Evolutionary conservation across 2,888 invertebrate species (phyloP), one percentile per base, ranked within the genome.

Genomic region (Eupithecia centaureata): DNA sequence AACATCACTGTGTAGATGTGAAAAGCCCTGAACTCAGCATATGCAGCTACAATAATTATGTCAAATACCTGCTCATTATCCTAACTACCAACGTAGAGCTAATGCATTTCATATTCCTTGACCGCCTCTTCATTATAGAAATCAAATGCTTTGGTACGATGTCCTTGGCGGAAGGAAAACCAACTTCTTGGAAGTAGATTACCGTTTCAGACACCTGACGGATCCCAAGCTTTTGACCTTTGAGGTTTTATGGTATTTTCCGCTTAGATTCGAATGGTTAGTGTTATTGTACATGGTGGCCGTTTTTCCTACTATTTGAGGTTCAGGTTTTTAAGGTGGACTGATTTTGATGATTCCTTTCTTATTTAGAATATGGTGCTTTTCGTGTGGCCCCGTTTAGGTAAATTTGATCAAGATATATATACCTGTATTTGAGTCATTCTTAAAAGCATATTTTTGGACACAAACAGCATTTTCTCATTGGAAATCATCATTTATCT

Each of bases 131-230:
- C 47, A 57, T 57, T 61, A 61, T 25, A 47, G n/a, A 62, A 66
- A 62, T 62, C 58, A 57, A 65, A 61, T 32, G 32, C 33, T 33
- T 30, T 1, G 47, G 64, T 22, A 30, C 22, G 25, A 38, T 62
- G 66, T 63, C 66, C 70, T 67, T 73, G 32, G 30, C 63, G 52
- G 68, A 71, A 68, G 71, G 56, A 59, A 65, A 66, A 71, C 61
- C 65, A 68, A 58, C 65, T 57, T 35, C 66, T 71, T 63, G 66
- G 62, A 77, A 76, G 59, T 74, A 63, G 66, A 76, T 77, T 68
- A 74, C 61, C 70, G 74, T 68, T 67, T 67, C 51, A 30, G 57
- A 69, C 80, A 80, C 68, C 75, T 79, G 80, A n/a, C 57, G 54
- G 64, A 67, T 77, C 79, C 67, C 78, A 80, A 35, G 68, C 60